Evolutionary conservation across 1,140 invertebrate genomes (phyloP).

Genomic region (Drosophila sp.): DNA sequence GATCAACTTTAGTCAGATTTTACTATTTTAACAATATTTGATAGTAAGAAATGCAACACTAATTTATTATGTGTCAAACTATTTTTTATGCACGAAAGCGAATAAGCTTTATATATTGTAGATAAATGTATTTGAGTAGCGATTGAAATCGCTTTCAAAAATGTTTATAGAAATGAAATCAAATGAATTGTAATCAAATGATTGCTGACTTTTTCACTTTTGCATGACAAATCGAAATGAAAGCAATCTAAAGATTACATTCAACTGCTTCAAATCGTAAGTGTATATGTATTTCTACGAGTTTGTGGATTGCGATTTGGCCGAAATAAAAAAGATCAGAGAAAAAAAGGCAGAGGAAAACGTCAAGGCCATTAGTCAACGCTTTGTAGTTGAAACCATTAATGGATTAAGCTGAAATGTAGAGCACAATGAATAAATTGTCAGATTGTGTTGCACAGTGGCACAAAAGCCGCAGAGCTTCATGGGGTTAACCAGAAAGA

Average conservation of each 20-base stretch:
- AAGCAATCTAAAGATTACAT: conserved; percentile 40
- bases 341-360: conserved; percentile 7
- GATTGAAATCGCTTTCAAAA: background rate
- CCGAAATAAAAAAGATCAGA: background rate
- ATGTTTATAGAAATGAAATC: background rate
- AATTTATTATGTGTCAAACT: background rate
- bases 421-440: conserved; percentile 72
- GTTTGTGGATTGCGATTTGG: background rate
- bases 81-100: background rate
- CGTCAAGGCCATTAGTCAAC: conserved; percentile 47
- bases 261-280: background rate
- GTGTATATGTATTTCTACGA: conserved; percentile 8
- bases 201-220: conserved; percentile 16
- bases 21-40: too few species aligned
- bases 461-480: conserved; percentile 41
- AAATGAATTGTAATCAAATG: conserved; percentile 33
- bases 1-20: too few species aligned
- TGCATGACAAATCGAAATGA: conserved; percentile 5
- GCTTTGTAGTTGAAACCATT: conserved; percentile 61
- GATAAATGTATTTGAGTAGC: background rate
- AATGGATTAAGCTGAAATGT: conserved; percentile 71
- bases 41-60: too few species aligned
- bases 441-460: conserved; percentile 57
- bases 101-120: background rate
- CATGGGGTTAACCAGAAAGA: conserved; percentile 45